Conservation (phyloP, 2,888 invertebrate species). For the Calameuta filiformis region DNA sequence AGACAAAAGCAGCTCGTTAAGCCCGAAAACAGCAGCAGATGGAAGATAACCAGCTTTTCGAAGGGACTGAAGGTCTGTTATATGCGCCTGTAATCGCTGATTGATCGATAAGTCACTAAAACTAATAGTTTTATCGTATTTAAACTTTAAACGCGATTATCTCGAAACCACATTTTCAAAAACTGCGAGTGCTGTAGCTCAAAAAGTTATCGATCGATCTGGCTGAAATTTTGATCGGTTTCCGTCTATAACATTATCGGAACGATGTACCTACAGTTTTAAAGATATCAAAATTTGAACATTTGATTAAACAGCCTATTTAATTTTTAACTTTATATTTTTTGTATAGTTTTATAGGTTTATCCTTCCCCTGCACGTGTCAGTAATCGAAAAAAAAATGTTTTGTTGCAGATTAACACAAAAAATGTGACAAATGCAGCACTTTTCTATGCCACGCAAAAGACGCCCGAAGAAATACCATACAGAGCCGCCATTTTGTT, state of each 20-base stretch:
- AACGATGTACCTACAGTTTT: too few relatives aligned
- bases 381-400: background rate
- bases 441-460: too few relatives aligned
- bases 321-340: background rate
- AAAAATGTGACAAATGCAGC: too few relatives aligned
- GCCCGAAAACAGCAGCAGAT: constrained; percentile 16
- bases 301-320: background rate
- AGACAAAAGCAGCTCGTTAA: constrained; percentile 17
- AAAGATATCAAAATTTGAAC: background rate
- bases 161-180: background rate
- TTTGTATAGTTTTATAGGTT: background rate
- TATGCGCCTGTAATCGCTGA: background rate
- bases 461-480: too few relatives aligned
- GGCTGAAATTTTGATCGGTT: background rate
- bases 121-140: background rate
- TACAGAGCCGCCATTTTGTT: too few relatives aligned
- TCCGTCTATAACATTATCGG: background rate
- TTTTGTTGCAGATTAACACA: background rate
- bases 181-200: background rate
- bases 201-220: background rate
- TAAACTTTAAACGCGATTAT: too few relatives aligned
- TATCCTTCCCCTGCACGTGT: background rate
- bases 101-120: background rate
- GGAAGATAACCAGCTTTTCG: constrained; percentile 17
- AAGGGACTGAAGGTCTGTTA: constrained; percentile 5